Evolutionary conservation across 53 echinoderm and acorn worm genomes (phyloP), one percentile per base, ranked within the genome.

Genomic region (Luidia sarsii): DNA sequence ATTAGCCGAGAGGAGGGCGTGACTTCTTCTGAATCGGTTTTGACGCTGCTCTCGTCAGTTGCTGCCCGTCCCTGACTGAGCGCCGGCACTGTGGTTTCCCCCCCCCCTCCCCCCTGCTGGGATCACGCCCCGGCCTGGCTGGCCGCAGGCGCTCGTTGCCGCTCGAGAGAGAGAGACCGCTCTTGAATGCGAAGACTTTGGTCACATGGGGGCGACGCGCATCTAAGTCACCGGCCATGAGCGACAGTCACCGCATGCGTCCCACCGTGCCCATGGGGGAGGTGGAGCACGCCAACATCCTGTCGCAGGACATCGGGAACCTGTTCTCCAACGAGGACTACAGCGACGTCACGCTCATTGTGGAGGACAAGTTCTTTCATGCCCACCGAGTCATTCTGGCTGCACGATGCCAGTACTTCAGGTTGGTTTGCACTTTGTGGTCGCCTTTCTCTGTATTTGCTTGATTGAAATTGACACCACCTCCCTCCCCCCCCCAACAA

Each of bases 351-450:
- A 94, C 99, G 13, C 85, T 99, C 33, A 67, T 94, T 0, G 99
- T 99, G 30, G 99, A 99, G 70, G 80, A 87, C 31, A 83, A 86
- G 6, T 80, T 33, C 50, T 94, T 99, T 54, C 89, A 89, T 53
- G 99, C 99, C 18, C 99, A 99, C 43, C 80, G 91, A 2, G 99
- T 94, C 50, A 94, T 99, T 64, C 82, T 99, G 23, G 99, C 99
- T 31, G 91, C 99, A 0, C 81, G 99, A 70, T 99, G 99, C 65
- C 94, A 99, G 63, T 99, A 94, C 84, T 99, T 99, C 89, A 99
- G 99, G 99, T 99, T 32, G 69, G 69, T 68, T 0, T 14, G 32
- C 30, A 74, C 6, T 62, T 63, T n/a, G 16, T 27, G 18, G 14
- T 32, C 28, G 27, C n/a, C n/a, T n/a, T n/a, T n/a, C n/a, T n/a